Evolutionary conservation across 92 coral and sea anemone genomes (phyloP).

Genomic region (Parazoanthus darwini): DNA sequence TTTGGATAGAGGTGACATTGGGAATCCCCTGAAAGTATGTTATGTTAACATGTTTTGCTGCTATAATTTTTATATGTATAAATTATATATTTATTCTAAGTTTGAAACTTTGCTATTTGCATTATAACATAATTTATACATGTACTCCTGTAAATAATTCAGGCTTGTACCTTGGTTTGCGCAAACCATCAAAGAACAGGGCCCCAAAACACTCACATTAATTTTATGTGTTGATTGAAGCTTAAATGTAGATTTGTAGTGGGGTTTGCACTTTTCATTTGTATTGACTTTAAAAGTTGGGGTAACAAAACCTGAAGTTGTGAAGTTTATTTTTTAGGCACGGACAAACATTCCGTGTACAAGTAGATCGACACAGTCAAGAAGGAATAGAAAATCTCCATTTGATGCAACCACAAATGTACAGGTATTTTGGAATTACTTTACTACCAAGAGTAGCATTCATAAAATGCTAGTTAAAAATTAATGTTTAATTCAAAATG

Average conservation of each 20-base stretch:
- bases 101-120: no score
- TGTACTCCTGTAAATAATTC: no score
- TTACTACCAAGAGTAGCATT: background rate
- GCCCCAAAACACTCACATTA: no score
- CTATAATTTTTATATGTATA: no score
- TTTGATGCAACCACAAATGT: constrained; percentile 16
- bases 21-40: constrained; percentile 57
- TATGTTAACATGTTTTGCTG: no score
- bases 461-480: background rate
- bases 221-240: no score
- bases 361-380: constrained; percentile 12
- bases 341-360: constrained; percentile 10
- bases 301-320: background rate
- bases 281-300: background rate
- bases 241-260: no score
- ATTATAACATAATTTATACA: no score
- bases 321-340: constrained; percentile 6
- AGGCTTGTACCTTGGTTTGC: no score
- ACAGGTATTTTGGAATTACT: background rate
- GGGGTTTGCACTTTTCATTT: background rate
- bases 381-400: constrained; percentile 6
- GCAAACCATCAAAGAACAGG: no score
- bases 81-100: no score
- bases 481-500: no score
- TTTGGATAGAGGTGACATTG: background rate